These are phyloP conservation scores for Homarus gammarus DNA, from an alignment of 2,888 invertebrate species.

Conservation along the genomic window DNA sequence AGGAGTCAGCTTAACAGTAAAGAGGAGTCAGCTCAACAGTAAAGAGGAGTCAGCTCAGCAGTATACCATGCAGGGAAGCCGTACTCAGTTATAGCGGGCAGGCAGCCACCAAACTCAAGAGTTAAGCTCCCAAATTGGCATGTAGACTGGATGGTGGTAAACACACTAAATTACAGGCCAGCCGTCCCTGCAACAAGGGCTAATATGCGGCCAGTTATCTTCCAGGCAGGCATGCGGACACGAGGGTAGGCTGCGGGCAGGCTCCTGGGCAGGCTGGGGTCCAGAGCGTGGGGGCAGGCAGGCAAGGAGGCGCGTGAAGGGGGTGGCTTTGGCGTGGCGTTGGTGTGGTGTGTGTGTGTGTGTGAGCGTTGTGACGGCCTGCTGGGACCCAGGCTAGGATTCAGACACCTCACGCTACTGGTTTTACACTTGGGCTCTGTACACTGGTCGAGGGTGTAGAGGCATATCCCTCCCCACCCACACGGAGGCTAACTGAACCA, in stretches of 20 bases:
- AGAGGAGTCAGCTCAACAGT: no score
- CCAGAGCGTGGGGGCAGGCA: neutral
- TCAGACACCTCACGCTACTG: conserved; percentile 69
- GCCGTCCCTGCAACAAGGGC: conserved; percentile 62
- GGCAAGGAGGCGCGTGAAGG: conserved; percentile 13
- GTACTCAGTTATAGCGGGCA: conserved; percentile 58
- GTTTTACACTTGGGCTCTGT: conserved; percentile 65
- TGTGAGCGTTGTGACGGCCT: conserved; percentile 45
- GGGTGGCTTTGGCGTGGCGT: neutral
- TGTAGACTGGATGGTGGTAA: conserved; percentile 58
- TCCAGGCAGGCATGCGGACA: conserved; percentile 26
- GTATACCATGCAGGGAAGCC: conserved; percentile 54
- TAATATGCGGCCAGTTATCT: conserved; percentile 60
- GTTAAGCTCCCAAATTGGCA: conserved; percentile 68
- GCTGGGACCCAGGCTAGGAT: conserved; percentile 23
- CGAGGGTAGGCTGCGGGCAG: conserved; percentile 35
- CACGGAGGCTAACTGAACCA: neutral
- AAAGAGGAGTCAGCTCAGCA: no score
- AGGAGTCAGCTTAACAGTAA: no score
- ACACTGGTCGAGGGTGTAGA: neutral
- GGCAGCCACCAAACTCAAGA: conserved; percentile 58
- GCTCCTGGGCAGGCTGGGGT: neutral
- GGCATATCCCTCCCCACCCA: conserved; percentile 42
- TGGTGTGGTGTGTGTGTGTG: conserved; percentile 11
- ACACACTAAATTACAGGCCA: conserved; percentile 65